Percentiles rank a stretch among this genome's conserved stretches.
Conservation (phyloP, 2,888 invertebrate species). For the Spatulosminthurus flaviceps region DNA sequence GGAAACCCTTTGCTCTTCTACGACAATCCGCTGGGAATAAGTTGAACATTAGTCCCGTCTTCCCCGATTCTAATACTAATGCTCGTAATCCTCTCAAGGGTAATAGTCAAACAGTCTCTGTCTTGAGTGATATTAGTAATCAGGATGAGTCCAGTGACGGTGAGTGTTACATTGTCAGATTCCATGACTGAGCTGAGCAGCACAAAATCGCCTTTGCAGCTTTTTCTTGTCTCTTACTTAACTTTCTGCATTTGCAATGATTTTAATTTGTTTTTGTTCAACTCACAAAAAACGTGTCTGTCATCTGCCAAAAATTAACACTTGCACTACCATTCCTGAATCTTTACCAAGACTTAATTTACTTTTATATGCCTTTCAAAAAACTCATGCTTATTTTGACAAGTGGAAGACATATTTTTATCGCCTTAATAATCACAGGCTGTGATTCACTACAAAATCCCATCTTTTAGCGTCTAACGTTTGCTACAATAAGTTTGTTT, state of each 20-base stretch:
- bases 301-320: conserved; percentile 8
- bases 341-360: too few relatives aligned
- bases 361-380: too few relatives aligned
- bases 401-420: too few relatives aligned
- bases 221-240: background rate
- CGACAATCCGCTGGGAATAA: conserved; percentile 60
- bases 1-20: conserved; percentile 59
- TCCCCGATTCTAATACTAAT: conserved; percentile 42
- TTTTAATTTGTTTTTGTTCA: background rate
- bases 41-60: conserved; percentile 62
- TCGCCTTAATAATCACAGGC: too few relatives aligned
- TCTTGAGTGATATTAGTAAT: conserved; percentile 36
- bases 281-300: background rate
- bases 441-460: too few relatives aligned
- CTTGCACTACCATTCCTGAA: background rate
- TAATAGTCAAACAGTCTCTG: conserved; percentile 26
- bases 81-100: conserved; percentile 2
- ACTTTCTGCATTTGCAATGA: background rate
- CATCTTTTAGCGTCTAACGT: too few relatives aligned
- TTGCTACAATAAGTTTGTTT: too few relatives aligned
- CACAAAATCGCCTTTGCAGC: background rate
- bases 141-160: conserved; percentile 29
- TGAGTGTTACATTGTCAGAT: conserved; percentile 28
- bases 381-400: too few relatives aligned
- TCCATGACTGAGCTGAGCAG: background rate